A percentile compares a stretch with the other conserved stretches of the same genome.
Conservation (phyloP, 2,888 invertebrate genomes). For the Stictocephala bisonia region DNA sequence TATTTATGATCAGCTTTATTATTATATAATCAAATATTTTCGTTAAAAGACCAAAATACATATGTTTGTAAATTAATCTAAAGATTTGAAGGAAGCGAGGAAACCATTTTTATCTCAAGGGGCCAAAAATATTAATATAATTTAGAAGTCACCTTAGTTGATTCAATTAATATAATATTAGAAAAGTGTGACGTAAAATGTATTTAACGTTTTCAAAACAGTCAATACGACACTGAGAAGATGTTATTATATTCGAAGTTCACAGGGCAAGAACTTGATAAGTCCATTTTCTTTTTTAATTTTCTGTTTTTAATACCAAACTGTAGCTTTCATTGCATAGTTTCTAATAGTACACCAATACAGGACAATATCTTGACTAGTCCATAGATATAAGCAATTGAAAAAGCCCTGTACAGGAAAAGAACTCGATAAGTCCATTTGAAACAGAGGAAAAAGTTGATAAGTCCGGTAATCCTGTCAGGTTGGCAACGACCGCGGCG, state of each 20-base stretch:
- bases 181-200: no score
- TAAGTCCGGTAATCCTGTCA: slow-evolving; percentile 3
- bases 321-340: slow-evolving; percentile 7
- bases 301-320: slow-evolving; percentile 4
- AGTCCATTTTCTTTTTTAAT: neutral
- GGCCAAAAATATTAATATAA: no score
- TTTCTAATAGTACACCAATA: slow-evolving; percentile 13
- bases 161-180: no score
- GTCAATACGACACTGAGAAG: no score
- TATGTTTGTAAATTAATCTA: no score
- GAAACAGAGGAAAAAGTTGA: slow-evolving; percentile 3
- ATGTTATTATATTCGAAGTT: neutral
- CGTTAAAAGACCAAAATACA: no score
- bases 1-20: no score
- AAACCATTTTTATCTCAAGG: no score
- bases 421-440: neutral
- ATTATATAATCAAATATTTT: no score
- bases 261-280: slow-evolving; percentile 10
- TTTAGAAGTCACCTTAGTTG: no score
- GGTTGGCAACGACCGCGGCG: slow-evolving; percentile 1
- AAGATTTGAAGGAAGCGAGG: no score
- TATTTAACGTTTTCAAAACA: no score
- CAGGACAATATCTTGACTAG: neutral
- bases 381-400: slow-evolving; percentile 1
- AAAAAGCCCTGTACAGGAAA: slow-evolving; percentile 3